These are phyloP conservation scores for Andrena cerasifolii DNA, from an alignment of 1,140 invertebrate species.

Conservation along the genomic window DNA sequence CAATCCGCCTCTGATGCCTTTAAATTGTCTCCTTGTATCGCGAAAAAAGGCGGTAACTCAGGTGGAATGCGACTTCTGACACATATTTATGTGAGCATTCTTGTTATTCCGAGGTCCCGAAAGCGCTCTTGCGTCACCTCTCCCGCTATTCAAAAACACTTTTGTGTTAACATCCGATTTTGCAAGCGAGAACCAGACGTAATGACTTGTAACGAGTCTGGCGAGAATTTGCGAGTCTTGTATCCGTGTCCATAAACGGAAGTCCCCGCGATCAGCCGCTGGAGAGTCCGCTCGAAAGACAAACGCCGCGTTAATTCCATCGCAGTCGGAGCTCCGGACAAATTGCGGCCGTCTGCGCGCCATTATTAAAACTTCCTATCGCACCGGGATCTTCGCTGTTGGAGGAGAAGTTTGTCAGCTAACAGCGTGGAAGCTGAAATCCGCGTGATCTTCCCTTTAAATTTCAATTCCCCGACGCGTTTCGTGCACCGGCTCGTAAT, in stretches of 20 bases:
- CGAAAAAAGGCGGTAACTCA: neutral
- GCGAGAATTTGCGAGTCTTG: too few species aligned
- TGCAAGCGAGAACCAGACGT: neutral
- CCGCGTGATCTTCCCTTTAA: neutral
- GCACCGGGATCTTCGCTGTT: too few species aligned
- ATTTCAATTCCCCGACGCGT: neutral
- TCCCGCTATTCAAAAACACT: neutral
- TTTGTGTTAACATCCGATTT: neutral
- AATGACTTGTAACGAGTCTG: neutral
- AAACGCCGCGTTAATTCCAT: too few species aligned
- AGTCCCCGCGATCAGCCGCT: too few species aligned
- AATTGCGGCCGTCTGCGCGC: neutral
- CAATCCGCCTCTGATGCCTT: neutral
- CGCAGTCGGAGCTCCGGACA: neutral
- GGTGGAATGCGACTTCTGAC: neutral
- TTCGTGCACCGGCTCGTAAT: neutral
- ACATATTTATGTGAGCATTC: neutral
- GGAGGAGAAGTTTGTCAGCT: constrained; percentile 26
- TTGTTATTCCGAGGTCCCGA: neutral
- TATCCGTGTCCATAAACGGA: neutral
- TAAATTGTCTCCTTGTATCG: neutral
- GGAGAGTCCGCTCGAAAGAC: too few species aligned
- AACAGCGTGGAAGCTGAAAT: too few species aligned
- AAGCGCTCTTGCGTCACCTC: too few species aligned
- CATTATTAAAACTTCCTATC: constrained; percentile 47